phyloP scores from a whole-genome alignment of 2,888 invertebrate species.

The Lasioglossum villosulum region DNA sequence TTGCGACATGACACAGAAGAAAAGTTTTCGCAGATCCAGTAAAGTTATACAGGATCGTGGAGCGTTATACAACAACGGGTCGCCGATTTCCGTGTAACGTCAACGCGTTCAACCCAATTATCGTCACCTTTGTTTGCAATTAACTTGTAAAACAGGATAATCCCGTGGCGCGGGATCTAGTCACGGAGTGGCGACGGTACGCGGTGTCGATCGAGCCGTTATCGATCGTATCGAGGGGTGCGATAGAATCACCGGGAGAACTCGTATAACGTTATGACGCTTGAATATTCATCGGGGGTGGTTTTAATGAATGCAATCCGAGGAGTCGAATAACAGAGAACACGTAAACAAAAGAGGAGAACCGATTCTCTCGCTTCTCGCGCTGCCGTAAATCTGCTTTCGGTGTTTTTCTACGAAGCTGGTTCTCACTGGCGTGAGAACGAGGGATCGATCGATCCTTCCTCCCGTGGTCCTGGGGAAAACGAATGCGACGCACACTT shows the following conservation, averaged over 20 bases:
- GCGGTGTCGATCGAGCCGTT: constrained; percentile 4
- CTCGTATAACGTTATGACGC: constrained; percentile 7
- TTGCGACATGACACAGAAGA: neutral
- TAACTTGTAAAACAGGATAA: constrained; percentile 43
- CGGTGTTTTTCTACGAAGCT: neutral
- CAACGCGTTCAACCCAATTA: constrained; percentile 37
- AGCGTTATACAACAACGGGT: constrained; percentile 7
- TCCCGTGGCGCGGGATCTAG: neutral
- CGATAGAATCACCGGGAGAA: constrained; percentile 13
- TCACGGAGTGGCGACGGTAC: neutral
- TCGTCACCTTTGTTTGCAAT: constrained; percentile 34
- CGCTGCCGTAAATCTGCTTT: neutral
- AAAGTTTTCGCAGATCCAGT: neutral
- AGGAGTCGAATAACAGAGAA: constrained; percentile 5
- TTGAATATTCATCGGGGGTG: constrained; percentile 44
- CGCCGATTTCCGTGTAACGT: constrained; percentile 20
- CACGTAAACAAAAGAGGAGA: neutral
- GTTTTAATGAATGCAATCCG: constrained; percentile 27
- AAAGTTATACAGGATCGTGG: neutral
- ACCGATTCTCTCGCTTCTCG: neutral
- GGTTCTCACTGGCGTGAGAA: neutral
- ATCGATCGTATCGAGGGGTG: neutral
- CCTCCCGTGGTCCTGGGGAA: neutral
- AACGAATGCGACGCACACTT: neutral
- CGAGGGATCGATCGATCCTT: constrained; percentile 8